A percentile compares a stretch with the other conserved stretches of the same genome.
phyloP scores from a whole-genome alignment of 2,888 invertebrate genomes.

The Drosophila demipolita region DNA sequence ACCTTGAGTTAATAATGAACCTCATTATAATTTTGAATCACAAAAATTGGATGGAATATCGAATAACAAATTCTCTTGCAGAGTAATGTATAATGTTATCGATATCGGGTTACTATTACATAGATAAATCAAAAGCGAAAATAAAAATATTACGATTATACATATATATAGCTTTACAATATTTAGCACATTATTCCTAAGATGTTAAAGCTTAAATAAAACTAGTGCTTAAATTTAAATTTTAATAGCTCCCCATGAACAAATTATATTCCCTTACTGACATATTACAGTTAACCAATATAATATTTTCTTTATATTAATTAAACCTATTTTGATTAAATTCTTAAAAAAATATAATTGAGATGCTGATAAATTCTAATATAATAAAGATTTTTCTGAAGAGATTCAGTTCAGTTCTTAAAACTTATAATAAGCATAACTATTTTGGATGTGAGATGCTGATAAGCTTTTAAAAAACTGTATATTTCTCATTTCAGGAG shows the following conservation, averaged over 20 bases:
- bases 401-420: neutral
- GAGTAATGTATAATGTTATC: neutral
- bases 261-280: neutral
- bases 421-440: neutral
- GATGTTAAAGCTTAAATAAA: too few species aligned
- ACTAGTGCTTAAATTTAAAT: neutral
- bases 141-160: neutral
- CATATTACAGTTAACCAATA: neutral
- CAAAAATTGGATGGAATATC: conserved; percentile 11
- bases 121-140: neutral
- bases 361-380: neutral
- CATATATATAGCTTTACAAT: neutral
- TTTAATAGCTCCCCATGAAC: neutral
- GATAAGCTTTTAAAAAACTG: too few species aligned
- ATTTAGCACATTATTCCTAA: neutral
- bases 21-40: conserved; percentile 67
- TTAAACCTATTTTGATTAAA: neutral
- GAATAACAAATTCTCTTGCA: conserved; percentile 13
- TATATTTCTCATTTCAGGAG: neutral
- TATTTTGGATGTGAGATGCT: neutral
- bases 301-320: neutral
- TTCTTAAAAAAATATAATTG: neutral
- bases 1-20: conserved; percentile 68
- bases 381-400: neutral
- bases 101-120: neutral